Percentiles rank a stretch among this genome's conserved stretches.
phyloP scores from a whole-genome alignment of 2,113 vertebrate species.

The Eudyptes chrysolophus region DNA sequence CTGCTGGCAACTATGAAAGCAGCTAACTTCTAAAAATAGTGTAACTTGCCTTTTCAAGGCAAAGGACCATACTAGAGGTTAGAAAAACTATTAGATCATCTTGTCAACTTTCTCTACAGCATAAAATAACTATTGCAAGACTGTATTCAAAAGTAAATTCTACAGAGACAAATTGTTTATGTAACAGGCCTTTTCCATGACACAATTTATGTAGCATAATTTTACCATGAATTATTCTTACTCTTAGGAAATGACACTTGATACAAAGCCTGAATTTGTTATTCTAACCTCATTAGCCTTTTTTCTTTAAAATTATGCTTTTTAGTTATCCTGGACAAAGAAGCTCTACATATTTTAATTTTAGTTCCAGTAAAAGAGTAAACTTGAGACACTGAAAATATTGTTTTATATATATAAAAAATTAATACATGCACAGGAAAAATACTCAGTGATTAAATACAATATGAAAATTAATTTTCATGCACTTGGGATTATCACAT shows the following conservation, averaged over 20 bases:
- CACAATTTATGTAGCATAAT: background rate
- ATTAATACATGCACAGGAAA: background rate
- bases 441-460: background rate
- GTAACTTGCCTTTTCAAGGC: constrained; percentile 13
- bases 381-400: background rate
- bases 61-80: background rate
- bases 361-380: background rate
- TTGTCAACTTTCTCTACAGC: background rate
- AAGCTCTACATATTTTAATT: background rate
- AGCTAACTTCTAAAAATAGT: background rate
- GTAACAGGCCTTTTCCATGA: background rate
- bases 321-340: background rate
- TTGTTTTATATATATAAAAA: background rate
- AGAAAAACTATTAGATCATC: constrained; percentile 1
- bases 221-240: background rate
- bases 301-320: background rate
- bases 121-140: background rate
- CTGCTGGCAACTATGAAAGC: background rate
- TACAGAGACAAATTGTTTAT: background rate
- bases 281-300: background rate
- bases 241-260: background rate
- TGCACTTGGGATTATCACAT: background rate
- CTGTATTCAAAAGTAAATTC: background rate
- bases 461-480: background rate
- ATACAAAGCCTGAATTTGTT: background rate